These are phyloP conservation scores for Trichomalopsis sarcophagae DNA, from an alignment of 1,140 invertebrate species.

Conservation along the genomic window DNA sequence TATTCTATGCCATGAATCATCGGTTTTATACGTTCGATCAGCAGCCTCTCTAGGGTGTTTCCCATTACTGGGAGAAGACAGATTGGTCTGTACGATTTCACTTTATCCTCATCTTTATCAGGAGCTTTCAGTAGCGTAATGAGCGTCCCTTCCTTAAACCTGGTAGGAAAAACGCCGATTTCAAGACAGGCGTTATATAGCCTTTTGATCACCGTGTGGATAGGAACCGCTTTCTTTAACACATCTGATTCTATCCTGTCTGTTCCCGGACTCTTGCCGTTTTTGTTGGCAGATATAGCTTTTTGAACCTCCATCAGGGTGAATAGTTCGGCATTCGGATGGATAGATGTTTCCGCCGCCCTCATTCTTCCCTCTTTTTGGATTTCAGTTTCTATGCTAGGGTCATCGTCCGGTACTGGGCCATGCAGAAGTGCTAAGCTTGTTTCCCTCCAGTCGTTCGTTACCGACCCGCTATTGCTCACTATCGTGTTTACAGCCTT, in stretches of 20 bases:
- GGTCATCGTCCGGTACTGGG: background rate
- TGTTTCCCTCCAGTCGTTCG: background rate
- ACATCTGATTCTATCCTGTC: too few species aligned
- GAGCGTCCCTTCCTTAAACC: too few species aligned
- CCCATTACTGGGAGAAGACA: slow-evolving; percentile 58
- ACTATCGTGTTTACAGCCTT: background rate
- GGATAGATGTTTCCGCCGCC: background rate
- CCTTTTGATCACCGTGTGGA: too few species aligned
- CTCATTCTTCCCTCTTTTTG: background rate
- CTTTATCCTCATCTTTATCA: slow-evolving; percentile 42
- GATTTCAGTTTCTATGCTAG: background rate
- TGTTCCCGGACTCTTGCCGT: background rate
- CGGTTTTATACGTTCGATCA: too few species aligned
- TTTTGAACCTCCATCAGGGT: background rate
- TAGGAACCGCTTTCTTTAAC: too few species aligned
- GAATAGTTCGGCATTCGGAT: background rate
- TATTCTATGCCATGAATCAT: too few species aligned
- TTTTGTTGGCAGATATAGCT: background rate
- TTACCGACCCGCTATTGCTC: background rate
- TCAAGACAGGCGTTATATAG: too few species aligned
- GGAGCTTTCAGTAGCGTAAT: slow-evolving; percentile 59
- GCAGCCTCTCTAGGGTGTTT: slow-evolving; percentile 60
- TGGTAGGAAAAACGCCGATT: too few species aligned
- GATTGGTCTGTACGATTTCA: slow-evolving; percentile 61
- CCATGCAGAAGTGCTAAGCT: background rate